Base-by-base conservation (phyloP, 2,888 invertebrate genomes). In the Sinopyrophorus schimmeli region DNA sequence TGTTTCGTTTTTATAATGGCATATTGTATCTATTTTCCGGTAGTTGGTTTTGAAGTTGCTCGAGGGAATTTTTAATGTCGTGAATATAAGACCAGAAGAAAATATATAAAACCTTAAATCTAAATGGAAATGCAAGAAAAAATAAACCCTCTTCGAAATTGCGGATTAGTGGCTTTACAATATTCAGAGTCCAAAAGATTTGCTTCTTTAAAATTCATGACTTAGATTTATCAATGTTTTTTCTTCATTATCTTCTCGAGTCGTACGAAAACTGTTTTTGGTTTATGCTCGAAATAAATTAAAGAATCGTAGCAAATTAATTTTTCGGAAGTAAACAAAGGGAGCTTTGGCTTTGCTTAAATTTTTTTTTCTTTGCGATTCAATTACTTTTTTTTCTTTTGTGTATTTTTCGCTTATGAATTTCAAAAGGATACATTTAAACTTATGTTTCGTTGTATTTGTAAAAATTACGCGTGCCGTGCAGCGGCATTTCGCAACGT, bases 161-260 rank as follows among this genome's bases (percentile, higher is more conserved):
- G 51, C 46, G 51, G 51, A 51, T 46, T 51, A 51, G 46, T 51
- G 51, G 51, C 39, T 50, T 50, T 50, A 50, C 50, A 50, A 50
- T 46, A 51, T 51, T 44, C 51, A 40, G 37, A 39, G 40, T 34
- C 21, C 17, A 38, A 42, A 42, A 42, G 42, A 43, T 49, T 49
- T 49, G 26, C 41, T 49, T 42, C 42, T 42, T 42, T 35, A 42
- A 49, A 49, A 49, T 49, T 49, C 48, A 49, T 49, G 42, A 49
- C 31, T 31, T 43, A 49, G 42, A 49, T 37, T 41, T 48, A 48
- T 48, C 42, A 43, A 43, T 43, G 43, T 49, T 49, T 49, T n/a
- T 49, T 43, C 43, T 49, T 49, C 43, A 34, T 44, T 49, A 43
- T 43, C 42, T 42, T 43, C 32, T 39, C 43, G 27, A 43, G 32